Conservation (phyloP, 1,140 invertebrate genomes). For the Camponotus vicinus region DNA sequence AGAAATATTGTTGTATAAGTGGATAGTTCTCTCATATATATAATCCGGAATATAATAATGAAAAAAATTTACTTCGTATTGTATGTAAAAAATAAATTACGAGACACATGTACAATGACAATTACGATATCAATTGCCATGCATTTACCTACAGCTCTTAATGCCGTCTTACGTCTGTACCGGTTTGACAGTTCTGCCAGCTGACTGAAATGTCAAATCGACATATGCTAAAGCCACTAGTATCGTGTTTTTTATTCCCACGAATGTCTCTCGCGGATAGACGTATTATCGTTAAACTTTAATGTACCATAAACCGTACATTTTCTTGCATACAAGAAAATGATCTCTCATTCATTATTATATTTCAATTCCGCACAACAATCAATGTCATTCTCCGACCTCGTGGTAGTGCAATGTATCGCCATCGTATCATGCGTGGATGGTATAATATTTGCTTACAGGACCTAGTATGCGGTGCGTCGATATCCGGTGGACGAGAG, state of each 20-base stretch:
- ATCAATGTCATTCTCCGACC: conserved; percentile 37
- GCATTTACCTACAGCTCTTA: not conserved
- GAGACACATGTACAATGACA: not conserved
- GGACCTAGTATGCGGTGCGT: conserved; percentile 33
- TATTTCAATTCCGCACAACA: conserved; percentile 11
- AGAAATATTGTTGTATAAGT: conserved; percentile 14
- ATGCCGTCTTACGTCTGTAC: conserved; percentile 1
- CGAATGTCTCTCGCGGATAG: not conserved
- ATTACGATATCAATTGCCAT: conserved; percentile 11
- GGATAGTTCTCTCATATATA: not conserved
- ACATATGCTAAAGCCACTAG: not conserved
- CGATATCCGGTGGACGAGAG: conserved; percentile 62
- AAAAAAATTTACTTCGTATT: no score
- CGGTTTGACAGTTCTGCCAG: conserved; percentile 1
- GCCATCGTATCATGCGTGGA: not conserved
- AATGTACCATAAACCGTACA: conserved; percentile 13
- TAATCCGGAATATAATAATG: not conserved
- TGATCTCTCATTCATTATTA: conserved; percentile 15
- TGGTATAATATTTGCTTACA: conserved; percentile 21
- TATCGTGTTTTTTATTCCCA: conserved; percentile 35
- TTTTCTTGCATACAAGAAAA: conserved; percentile 14
- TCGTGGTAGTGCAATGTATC: not conserved
- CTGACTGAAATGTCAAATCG: conserved; percentile 31
- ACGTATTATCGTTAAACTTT: conserved; percentile 37
- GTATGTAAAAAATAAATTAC: not conserved